Conservation (phyloP, 1,140 invertebrate species). For the Scaptodrosophila lebanonensis region DNA sequence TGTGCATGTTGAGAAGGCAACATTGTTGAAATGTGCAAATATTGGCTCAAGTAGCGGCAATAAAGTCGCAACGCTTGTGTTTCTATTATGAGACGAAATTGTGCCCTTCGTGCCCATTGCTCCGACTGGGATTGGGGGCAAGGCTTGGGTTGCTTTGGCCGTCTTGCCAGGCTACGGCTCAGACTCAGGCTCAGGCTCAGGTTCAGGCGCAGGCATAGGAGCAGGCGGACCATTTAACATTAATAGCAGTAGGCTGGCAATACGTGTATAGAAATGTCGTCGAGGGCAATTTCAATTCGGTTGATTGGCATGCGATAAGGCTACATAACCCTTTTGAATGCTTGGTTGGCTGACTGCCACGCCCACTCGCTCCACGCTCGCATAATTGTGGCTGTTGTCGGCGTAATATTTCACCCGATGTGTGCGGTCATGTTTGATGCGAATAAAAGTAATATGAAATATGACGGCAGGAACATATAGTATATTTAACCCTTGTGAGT, state of each 20-base stretch:
- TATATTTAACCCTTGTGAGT: constrained; percentile 44
- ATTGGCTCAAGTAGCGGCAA: constrained; percentile 71
- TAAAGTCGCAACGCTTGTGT: constrained; percentile 43
- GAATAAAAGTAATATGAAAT: constrained; percentile 47
- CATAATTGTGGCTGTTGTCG: constrained; percentile 44
- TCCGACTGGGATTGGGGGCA: too few relatives aligned
- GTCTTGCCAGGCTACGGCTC: too few relatives aligned
- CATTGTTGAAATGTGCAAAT: constrained; percentile 73
- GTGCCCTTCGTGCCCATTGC: too few relatives aligned
- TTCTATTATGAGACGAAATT: constrained; percentile 37
- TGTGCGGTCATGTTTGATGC: constrained; percentile 28
- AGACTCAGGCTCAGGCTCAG: constrained; percentile 4
- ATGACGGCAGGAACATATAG: neutral
- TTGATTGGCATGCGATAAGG: constrained; percentile 40
- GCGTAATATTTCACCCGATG: constrained; percentile 27
- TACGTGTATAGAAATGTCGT: constrained; percentile 49
- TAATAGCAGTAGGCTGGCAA: constrained; percentile 18
- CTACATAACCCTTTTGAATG: neutral
- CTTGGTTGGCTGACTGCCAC: constrained; percentile 1
- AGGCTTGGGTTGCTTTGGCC: too few relatives aligned
- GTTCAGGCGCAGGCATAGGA: constrained; percentile 8
- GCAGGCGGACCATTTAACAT: constrained; percentile 59
- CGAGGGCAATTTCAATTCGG: constrained; percentile 55
- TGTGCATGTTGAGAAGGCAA: constrained; percentile 39
- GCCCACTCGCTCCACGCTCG: neutral